Evolutionary conservation across 2,113 vertebrate genomes (phyloP), one percentile per base, ranked within the genome.

Genomic region (Gulo gulo): DNA sequence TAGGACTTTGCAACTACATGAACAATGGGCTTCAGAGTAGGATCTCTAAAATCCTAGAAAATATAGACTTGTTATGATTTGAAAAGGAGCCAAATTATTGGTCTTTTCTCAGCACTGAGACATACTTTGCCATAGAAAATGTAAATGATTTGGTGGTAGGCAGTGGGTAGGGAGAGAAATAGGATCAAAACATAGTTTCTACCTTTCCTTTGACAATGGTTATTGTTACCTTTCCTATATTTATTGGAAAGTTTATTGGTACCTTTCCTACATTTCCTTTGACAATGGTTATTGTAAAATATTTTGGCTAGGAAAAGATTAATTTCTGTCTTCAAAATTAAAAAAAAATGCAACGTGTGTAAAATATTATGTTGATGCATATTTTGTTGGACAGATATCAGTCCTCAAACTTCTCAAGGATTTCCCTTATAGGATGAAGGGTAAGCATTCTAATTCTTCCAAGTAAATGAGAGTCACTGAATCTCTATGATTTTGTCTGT

Each of bases 241-340:
- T 55, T 55, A 55, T 55, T 55, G 52, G 16, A 55, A 55, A 55
- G 52, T 5, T 55, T 55, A 55, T 55, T 55, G 52, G 52, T 55
- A 55, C 52, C 52, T 55, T 55, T 18, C 16, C 82, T 69, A 71
- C 50, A 10, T 74, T 91, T 96, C 74, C 29, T 87, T 74, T 83
- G 61, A 92, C 69, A 59, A 73, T 94, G 59, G 74, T 97, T 93
- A 81, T 63, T 84, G 16, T 90, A 96, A 76, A 96, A 84, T 83
- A 90, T 95, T 96, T 94, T 89, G 80, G 69, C 80, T 95, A 92
- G 89, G 73, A 88, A 91, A 96, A 96, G 67, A 97, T 97, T 97
- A 97, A 98, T 97, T 97, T 93, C 59, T 95, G 69, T 94, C 96
- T 96, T 96, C 63, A 96, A 97, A 98, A 98, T 86, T 5, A 69